Evolutionary conservation across 2,888 invertebrate species (phyloP).

Genomic region (Acronicta leporina): DNA sequence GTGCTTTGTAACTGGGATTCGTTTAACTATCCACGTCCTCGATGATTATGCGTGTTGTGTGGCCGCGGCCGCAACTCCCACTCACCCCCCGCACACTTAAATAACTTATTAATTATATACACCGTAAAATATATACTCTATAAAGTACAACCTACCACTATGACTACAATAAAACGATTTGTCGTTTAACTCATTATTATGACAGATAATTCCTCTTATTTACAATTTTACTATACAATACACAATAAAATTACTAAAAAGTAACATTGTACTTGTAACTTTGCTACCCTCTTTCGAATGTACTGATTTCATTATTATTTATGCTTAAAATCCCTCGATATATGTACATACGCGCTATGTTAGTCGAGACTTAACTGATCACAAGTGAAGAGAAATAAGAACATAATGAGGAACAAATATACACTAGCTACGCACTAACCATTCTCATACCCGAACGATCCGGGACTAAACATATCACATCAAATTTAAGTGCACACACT

Average conservation of each 20-base stretch:
- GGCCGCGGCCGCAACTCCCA: conserved; percentile 20
- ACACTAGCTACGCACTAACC: conserved; percentile 83
- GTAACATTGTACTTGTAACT: conserved; percentile 88
- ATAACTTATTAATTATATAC: conserved; percentile 82
- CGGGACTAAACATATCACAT: conserved; percentile 82
- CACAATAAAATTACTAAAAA: conserved; percentile 83
- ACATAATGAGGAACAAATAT: conserved; percentile 86
- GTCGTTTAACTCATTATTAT: conserved; percentile 87
- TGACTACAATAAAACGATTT: conserved; percentile 88
- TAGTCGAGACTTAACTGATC: conserved; percentile 87
- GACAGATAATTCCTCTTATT: conserved; percentile 88
- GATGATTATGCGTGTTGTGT: conserved; percentile 22
- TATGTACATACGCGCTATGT: conserved; percentile 82
- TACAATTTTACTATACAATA: conserved; percentile 88
- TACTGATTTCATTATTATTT: conserved; percentile 76
- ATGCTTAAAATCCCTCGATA: conserved; percentile 68
- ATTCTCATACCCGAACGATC: conserved; percentile 66
- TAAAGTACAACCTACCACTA: conserved; percentile 84
- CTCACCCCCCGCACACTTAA: conserved; percentile 62
- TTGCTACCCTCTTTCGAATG: conserved; percentile 83
- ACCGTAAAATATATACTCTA: conserved; percentile 79
- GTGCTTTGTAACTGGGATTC: conserved; percentile 67
- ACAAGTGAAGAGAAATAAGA: conserved; percentile 80
- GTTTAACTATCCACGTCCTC: conserved; percentile 48
- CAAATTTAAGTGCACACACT: conserved; percentile 72